Evolutionary conservation across 2,797 vertebrate species (phyloP).

Genomic region (Scleropages formosus): DNA sequence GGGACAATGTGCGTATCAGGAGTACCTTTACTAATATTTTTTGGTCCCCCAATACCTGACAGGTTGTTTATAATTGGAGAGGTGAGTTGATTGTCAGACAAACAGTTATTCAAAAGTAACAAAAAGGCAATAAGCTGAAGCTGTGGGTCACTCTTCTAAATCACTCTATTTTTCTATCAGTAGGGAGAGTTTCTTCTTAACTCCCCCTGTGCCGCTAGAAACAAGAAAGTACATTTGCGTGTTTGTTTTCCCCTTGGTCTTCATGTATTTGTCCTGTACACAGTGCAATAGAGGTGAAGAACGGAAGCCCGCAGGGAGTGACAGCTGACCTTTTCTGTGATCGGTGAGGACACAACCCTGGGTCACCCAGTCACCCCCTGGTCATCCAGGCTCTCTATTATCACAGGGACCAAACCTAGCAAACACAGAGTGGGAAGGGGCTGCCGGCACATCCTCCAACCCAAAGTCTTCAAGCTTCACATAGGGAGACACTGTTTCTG

Average conservation of each 20-base stretch:
- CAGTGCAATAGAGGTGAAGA: no score
- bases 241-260: neutral
- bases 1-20: no score
- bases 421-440: neutral
- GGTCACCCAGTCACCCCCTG: neutral
- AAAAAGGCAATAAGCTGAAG: no score
- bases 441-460: neutral
- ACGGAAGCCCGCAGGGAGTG: neutral
- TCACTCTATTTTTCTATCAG: neutral
- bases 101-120: no score
- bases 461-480: neutral
- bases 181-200: neutral
- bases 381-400: no score
- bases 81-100: no score
- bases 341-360: neutral
- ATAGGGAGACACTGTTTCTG: neutral
- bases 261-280: neutral
- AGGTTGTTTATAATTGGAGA: no score
- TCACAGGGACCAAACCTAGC: neutral
- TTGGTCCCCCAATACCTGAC: no score
- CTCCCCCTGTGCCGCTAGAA: no score
- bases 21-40: no score
- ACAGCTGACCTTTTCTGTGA: neutral
- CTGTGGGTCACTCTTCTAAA: no score
- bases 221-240: neutral